Percentiles rank a stretch among this genome's conserved stretches.
These are phyloP conservation scores for Zootermopsis nevadensis DNA, from an alignment of 2,888 invertebrate genomes.

Conservation along the genomic window DNA sequence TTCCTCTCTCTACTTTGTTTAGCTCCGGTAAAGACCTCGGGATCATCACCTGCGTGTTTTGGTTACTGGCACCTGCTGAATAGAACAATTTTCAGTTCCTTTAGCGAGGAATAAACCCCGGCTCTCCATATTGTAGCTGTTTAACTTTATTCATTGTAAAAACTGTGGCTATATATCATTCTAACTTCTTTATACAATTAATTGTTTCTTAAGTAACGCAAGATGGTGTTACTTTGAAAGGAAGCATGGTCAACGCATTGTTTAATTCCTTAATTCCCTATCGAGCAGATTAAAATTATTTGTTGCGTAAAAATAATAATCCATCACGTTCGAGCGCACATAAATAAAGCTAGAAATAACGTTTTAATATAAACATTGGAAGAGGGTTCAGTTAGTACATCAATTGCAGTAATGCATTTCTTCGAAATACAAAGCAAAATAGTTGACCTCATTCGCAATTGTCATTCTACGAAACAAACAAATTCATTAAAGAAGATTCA, in stretches of 20 bases:
- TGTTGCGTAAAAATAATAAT: neutral
- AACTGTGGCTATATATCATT: no score
- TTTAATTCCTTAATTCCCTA: neutral
- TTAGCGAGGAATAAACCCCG: no score
- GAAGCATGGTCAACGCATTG: neutral
- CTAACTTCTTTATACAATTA: no score
- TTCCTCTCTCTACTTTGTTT: no score
- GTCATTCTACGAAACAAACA: neutral
- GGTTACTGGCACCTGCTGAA: no score
- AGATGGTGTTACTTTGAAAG: no score
- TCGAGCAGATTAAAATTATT: neutral
- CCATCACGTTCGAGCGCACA: neutral
- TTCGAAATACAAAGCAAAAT: neutral
- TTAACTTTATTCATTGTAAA: no score
- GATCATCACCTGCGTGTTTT: no score
- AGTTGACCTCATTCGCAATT: conserved; percentile 9
- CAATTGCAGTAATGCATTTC: neutral
- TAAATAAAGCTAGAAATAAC: neutral
- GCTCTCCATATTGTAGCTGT: no score
- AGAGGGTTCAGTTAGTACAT: neutral
- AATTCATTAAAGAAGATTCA: neutral
- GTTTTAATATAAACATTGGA: neutral
- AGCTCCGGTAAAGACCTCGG: no score
- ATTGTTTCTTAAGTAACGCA: no score
- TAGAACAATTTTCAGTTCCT: no score